phyloP scores from a whole-genome alignment of 2,113 vertebrate genomes.

The Panurus biarmicus region DNA sequence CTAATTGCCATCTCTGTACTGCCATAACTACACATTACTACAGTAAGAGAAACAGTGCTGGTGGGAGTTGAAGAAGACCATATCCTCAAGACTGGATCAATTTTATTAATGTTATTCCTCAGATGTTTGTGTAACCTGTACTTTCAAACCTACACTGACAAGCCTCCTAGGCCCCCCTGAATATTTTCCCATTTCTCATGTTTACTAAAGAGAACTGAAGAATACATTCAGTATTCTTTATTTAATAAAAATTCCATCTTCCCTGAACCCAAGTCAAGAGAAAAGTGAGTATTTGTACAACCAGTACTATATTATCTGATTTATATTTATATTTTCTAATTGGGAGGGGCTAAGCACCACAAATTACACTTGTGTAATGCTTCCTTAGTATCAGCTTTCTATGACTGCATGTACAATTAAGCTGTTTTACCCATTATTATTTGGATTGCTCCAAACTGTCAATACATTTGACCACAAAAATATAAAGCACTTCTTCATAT shows the following conservation, averaged over 20 bases:
- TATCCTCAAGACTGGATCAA: not conserved
- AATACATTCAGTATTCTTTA: not conserved
- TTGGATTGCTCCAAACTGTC: not conserved
- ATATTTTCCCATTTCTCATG: not conserved
- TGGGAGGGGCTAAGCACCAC: not conserved
- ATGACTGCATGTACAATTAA: not conserved
- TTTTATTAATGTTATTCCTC: not conserved
- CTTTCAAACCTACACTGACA: not conserved
- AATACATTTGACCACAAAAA: slow-evolving; percentile 34
- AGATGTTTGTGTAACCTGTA: not conserved
- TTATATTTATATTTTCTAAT: not conserved
- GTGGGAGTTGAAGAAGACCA: not conserved
- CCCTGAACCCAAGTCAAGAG: not conserved
- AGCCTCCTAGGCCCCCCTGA: not conserved
- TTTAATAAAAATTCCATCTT: not conserved
- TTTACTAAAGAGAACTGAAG: not conserved
- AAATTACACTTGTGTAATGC: not conserved
- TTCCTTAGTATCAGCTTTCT: not conserved
- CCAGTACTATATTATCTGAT: not conserved
- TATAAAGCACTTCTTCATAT: slow-evolving; percentile 18
- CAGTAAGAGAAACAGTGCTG: not conserved
- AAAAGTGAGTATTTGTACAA: not conserved
- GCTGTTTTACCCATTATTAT: not conserved
- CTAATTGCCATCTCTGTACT: not conserved
- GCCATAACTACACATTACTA: not conserved